Conservation (phyloP, 1,140 invertebrate species). For the Rhyacophila brunnea region DNA sequence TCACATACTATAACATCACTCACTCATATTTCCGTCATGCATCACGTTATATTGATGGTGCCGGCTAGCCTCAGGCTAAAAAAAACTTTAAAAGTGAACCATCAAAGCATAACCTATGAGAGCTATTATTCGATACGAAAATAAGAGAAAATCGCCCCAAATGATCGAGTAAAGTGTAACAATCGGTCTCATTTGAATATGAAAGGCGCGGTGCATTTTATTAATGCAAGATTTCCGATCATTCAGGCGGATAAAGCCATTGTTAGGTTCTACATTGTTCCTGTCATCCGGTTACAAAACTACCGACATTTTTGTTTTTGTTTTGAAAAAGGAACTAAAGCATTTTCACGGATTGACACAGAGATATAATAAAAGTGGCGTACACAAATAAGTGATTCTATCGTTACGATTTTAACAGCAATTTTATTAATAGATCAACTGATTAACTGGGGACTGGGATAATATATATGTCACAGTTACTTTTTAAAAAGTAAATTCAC, state of each 20-base stretch:
- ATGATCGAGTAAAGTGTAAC: constrained; percentile 11
- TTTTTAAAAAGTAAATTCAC: no score
- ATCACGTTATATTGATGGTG: not conserved
- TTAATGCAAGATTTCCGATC: constrained; percentile 4
- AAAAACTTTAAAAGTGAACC: not conserved
- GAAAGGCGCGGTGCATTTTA: constrained; percentile 16
- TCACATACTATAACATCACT: not conserved
- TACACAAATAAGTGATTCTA: no score
- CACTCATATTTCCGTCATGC: not conserved
- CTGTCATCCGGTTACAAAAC: constrained; percentile 11
- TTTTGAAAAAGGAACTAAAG: constrained; percentile 4
- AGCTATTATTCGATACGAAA: constrained; percentile 3
- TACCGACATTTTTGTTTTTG: not conserved
- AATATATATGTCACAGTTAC: no score
- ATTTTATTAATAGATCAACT: no score
- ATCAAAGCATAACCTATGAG: not conserved
- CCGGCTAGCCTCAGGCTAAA: not conserved
- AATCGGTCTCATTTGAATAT: constrained; percentile 21
- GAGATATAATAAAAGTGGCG: not conserved
- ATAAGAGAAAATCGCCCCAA: constrained; percentile 14
- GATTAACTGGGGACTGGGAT: no score
- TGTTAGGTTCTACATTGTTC: constrained; percentile 14
- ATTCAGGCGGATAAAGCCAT: constrained; percentile 5
- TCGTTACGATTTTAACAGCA: no score
- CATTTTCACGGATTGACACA: constrained; percentile 13